phyloP scores from a whole-genome alignment of 1,140 invertebrate species.

The Aphis gossypii region DNA sequence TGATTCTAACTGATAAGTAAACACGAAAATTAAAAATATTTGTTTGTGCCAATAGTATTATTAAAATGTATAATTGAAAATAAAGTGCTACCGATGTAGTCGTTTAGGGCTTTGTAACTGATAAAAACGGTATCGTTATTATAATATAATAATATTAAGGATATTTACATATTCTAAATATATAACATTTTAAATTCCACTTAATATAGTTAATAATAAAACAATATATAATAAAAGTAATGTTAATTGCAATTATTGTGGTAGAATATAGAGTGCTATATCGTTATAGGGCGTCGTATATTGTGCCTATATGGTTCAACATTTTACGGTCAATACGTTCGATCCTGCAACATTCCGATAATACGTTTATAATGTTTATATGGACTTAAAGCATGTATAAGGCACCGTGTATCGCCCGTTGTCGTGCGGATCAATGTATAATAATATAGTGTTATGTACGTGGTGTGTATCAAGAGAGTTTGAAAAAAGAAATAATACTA shows the following conservation, averaged over 20 bases:
- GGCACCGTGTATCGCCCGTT: neutral
- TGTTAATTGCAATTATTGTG: too few species aligned
- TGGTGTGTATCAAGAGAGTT: neutral
- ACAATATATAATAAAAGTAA: too few species aligned
- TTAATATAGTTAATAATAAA: too few species aligned
- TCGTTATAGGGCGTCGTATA: neutral
- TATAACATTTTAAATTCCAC: too few species aligned
- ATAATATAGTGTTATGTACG: neutral
- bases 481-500: neutral
- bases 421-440: neutral
- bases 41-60: neutral
- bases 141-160: too few species aligned
- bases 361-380: neutral
- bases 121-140: too few species aligned
- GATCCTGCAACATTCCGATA: neutral
- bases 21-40: constrained; percentile 7
- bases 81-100: neutral
- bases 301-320: neutral
- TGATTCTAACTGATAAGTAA: neutral
- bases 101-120: too few species aligned
- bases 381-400: neutral
- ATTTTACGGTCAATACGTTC: neutral
- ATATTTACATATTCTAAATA: too few species aligned
- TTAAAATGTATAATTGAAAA: neutral
- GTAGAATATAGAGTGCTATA: too few species aligned